phyloP scores from a whole-genome alignment of 2,888 invertebrate genomes.

The Oxystoma pomonae region DNA sequence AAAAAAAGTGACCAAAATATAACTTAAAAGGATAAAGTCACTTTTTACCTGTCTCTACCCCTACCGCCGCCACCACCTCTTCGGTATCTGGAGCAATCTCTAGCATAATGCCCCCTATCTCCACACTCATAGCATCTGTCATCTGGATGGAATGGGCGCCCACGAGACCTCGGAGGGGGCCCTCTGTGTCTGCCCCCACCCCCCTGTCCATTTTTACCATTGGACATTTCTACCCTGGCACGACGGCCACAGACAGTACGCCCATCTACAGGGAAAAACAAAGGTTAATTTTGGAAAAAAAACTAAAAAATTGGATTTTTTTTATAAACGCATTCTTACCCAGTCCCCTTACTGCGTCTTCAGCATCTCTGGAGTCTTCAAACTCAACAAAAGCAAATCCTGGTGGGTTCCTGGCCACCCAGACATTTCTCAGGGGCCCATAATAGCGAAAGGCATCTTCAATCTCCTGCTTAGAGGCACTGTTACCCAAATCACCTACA shows the following conservation, averaged over 20 bases:
- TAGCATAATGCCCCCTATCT: slow-evolving; percentile 88
- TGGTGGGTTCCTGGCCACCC: slow-evolving; percentile 92
- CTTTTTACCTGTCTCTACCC: slow-evolving; percentile 40
- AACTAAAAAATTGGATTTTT: too few species aligned
- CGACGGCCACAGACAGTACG: slow-evolving; percentile 84
- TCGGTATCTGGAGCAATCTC: slow-evolving; percentile 77
- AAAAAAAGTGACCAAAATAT: neutral
- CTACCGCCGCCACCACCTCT: slow-evolving; percentile 51
- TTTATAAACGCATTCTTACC: too few species aligned
- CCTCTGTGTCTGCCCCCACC: slow-evolving; percentile 49
- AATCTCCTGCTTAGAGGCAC: slow-evolving; percentile 85
- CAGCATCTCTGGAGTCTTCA: slow-evolving; percentile 84
- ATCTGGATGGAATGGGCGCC: slow-evolving; percentile 81
- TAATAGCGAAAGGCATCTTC: slow-evolving; percentile 86
- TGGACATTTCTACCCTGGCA: slow-evolving; percentile 89
- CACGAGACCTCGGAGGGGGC: slow-evolving; percentile 58
- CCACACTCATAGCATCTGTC: slow-evolving; percentile 95
- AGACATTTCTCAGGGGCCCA: slow-evolving; percentile 85
- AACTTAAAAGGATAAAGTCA: slow-evolving; percentile 7
- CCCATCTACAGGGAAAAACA: slow-evolving; percentile 55
- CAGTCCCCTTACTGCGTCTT: slow-evolving; percentile 77
- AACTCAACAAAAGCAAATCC: slow-evolving; percentile 90
- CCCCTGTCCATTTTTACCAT: slow-evolving; percentile 73
- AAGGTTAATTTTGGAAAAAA: neutral
- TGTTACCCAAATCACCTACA: slow-evolving; percentile 87